Conservation (phyloP, 2,888 invertebrate species). For the Eueremaeus valkanovi region DNA sequence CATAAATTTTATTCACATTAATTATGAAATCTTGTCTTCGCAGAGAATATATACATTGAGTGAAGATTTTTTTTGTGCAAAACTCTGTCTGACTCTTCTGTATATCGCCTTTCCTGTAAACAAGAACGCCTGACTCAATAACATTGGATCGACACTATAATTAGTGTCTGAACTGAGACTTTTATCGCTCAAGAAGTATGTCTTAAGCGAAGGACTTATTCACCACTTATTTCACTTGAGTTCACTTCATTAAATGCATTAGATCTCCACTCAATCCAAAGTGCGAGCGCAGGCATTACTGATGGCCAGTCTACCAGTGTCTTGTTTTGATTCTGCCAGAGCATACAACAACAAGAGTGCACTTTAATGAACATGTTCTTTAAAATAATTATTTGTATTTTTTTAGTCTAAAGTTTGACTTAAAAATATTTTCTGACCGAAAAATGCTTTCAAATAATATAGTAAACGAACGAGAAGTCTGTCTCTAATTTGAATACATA, state of each 20-base stretch:
- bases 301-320: not conserved
- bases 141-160: conserved; percentile 14
- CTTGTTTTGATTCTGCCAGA: not conserved
- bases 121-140: conserved; percentile 10
- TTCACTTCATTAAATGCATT: not conserved
- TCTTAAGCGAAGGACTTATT: not conserved
- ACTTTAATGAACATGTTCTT: not conserved
- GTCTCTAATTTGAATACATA: not conserved
- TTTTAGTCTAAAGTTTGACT: not conserved
- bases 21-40: not conserved
- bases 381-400: not conserved
- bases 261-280: not conserved
- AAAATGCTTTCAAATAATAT: not conserved
- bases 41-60: too few relatives aligned
- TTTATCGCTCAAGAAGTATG: not conserved
- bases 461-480: not conserved
- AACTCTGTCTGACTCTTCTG: not conserved
- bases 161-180: not conserved
- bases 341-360: too few relatives aligned
- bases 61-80: not conserved
- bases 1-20: not conserved
- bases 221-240: not conserved
- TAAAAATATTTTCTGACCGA: not conserved
- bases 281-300: not conserved
- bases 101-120: not conserved